phyloP scores from a whole-genome alignment of 2,888 invertebrate species.

The Torymus aiolomorphi region DNA sequence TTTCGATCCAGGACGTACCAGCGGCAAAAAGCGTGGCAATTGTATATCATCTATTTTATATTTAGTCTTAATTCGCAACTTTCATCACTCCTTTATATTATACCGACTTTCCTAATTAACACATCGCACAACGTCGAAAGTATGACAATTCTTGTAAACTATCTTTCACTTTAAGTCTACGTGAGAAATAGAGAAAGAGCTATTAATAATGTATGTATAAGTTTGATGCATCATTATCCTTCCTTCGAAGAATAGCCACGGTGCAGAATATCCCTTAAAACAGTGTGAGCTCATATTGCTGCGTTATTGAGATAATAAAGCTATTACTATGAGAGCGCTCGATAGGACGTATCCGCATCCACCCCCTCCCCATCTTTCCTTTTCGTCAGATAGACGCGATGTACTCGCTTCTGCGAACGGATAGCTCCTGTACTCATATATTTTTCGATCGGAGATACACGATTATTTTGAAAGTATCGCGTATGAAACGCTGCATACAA shows the following conservation, averaged over 20 bases:
- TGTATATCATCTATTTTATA: constrained; percentile 11
- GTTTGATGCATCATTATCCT: no score
- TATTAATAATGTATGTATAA: no score
- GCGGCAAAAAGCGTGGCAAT: constrained; percentile 48
- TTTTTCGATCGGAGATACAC: no score
- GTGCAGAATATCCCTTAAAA: not conserved
- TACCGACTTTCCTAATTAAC: constrained; percentile 13
- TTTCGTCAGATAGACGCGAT: constrained; percentile 7
- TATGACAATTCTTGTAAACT: not conserved
- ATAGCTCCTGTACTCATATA: no score
- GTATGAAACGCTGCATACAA: no score
- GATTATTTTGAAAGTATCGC: no score
- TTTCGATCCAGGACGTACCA: constrained; percentile 41
- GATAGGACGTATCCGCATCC: no score
- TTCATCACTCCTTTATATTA: not conserved
- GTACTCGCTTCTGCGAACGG: no score
- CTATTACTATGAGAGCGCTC: constrained; percentile 26
- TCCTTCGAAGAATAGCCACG: constrained; percentile 5
- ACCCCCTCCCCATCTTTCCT: not conserved
- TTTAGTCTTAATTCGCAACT: not conserved
- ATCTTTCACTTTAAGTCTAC: not conserved
- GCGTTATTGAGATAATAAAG: constrained; percentile 28
- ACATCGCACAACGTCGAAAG: constrained; percentile 7
- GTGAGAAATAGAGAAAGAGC: not conserved
- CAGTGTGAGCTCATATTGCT: constrained; percentile 22